Base-by-base conservation (phyloP, 2,888 invertebrate species). In the Cybosia mesomella region DNA sequence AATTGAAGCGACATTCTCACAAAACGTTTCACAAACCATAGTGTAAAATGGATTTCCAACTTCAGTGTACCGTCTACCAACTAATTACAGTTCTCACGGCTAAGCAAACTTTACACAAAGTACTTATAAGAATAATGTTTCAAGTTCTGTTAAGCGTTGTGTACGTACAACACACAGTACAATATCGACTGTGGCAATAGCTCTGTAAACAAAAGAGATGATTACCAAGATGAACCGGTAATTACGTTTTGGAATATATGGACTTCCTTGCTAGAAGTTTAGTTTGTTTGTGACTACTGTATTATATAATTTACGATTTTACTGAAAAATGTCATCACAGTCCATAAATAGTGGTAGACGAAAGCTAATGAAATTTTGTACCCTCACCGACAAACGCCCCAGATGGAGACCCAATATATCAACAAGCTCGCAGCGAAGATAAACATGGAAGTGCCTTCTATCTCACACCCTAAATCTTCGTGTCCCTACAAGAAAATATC, bases 381-480 rank as follows among this genome's bases (percentile, higher is more conserved):
- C 57, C 67, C 69, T 32, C 53, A 70, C 59, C 53, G 68, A 60
- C 64, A 68, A 69, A 73, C 59, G 55, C 57, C 66, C 43, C 66
- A 58, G 9, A 65, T 69, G 68, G 64, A 66, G 67, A 73, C 77
- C 76, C 74, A 82, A 85, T 88, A 86, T 83, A 84, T 86, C 82
- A 86, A 82, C 76, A 76, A 72, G 70, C 76, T 73, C 74, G 70
- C 72, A 76, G 62, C 64, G 70, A 82, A 86, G 83, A 87, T 86
- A 90, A 87, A 85, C 80, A 83, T 72, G 74, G 72, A 71, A 72
- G 71, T 80, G 74, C 72, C 79, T 78, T 72, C 78, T 87, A 88
- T 89, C 88, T 83, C 83, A 82, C 82, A 80, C 83, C 85, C 86
- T 89, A 89, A 89, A 91, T 90, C 88, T 88, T 85, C 76, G 76